Base-by-base conservation (phyloP, 1,140 invertebrate genomes). In the Mesaphorura yosii region DNA sequence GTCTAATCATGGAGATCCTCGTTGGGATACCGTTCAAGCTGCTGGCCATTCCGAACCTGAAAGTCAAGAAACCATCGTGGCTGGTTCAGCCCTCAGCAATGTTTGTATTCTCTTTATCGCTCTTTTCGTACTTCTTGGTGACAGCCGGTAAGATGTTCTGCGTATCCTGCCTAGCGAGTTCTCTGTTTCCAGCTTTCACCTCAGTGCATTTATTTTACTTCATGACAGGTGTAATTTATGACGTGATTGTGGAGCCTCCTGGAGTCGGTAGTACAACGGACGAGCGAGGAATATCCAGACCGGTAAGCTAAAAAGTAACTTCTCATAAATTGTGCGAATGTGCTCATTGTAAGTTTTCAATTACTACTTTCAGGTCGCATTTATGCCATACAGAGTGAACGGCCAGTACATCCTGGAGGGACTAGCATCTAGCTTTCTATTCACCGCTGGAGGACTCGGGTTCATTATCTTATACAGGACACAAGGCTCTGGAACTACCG, bases 321-420 rank as follows among this genome's bases (percentile, higher is more conserved):
- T 47, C 48, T 44, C 41, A 39, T 57, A 6, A 26, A 17, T 50
- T 10, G 27, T 46, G 50, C 17, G 26, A 59, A 52, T 19, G n/a
- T n/a, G 19, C 41, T 23, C 15, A 39, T 25, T 17, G 39, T 47
- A 52, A 48, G 20, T 45, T 7, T 5, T 47, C 0, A 15, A 42
- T 50, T 51, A 23, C 38, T 45, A 31, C 27, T 51, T 59, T 28
- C 65, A 86, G 84, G 86, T 97, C 14, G 93, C 93, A 2, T 97
- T 98, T 68, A 95, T 98, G 91, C 91, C 92, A 1, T 95, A 96
- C 68, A 74, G 94, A 63, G 91, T 98, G 0, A 98, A 98, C 73
- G 94, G 92, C 0, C 93, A 98, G 69, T 98, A 97, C 66, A 98
- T 98, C 34, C 94, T 98, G 88, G 93, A 98, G 76, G 94, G 94